Percentiles rank a stretch among this genome's conserved stretches.
phyloP scores from a whole-genome alignment of 2,797 vertebrate genomes.

The Tokudaia muenninki region DNA sequence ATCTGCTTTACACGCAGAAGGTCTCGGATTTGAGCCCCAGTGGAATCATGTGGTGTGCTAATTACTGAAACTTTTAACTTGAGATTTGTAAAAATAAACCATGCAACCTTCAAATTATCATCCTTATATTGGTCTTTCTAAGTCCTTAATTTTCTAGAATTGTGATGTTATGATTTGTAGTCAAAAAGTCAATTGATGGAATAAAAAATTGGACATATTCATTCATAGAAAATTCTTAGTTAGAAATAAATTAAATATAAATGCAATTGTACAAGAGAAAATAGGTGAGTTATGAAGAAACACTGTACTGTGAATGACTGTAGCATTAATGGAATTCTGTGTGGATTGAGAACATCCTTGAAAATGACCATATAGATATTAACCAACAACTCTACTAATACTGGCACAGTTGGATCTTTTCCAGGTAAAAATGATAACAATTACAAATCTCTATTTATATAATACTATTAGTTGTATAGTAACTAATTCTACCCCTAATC shows the following conservation, averaged over 20 bases:
- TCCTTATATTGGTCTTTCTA: background rate
- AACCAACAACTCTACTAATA: background rate
- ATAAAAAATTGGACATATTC: background rate
- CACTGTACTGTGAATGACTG: background rate
- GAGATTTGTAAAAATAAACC: background rate
- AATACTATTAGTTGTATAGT: background rate
- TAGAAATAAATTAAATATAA: background rate
- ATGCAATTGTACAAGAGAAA: background rate
- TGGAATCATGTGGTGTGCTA: too few species aligned
- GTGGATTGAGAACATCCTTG: background rate
- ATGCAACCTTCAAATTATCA: background rate
- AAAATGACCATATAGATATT: background rate
- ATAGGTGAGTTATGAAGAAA: background rate
- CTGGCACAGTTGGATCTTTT: background rate
- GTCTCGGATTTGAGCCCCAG: too few species aligned
- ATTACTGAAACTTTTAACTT: background rate
- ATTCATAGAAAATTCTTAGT: background rate
- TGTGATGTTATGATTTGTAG: background rate
- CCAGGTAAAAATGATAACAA: background rate
- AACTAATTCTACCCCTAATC: background rate
- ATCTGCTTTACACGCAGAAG: too few species aligned
- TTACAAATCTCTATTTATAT: background rate
- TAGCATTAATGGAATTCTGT: background rate
- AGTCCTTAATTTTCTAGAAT: background rate
- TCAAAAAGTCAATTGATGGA: background rate